Percentiles rank a stretch among this genome's conserved stretches.
These are phyloP conservation scores for Lamproptera curius DNA, from an alignment of 2,888 invertebrate genomes.

Conservation along the genomic window DNA sequence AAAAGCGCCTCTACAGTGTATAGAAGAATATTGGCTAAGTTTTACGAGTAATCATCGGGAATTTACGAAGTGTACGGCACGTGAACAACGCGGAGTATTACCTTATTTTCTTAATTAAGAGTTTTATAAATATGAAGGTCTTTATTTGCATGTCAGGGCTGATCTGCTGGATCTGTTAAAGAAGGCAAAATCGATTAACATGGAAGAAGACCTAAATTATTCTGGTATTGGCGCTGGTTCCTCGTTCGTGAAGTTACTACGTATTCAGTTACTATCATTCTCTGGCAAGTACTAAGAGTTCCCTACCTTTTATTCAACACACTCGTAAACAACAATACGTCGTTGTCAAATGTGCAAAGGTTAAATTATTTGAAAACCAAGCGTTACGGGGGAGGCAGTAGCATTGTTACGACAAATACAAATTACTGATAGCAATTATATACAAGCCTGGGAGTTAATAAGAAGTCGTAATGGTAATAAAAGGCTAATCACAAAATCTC, in stretches of 20 bases:
- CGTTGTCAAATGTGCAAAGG: slow-evolving; percentile 15
- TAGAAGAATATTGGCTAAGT: neutral
- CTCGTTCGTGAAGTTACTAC: slow-evolving; percentile 18
- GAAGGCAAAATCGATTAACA: too few species aligned
- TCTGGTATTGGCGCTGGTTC: too few species aligned
- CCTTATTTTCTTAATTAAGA: neutral
- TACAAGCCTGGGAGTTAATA: slow-evolving; percentile 19
- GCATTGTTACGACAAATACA: slow-evolving; percentile 20
- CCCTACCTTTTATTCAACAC: slow-evolving; percentile 23
- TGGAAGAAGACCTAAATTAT: too few species aligned
- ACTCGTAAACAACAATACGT: slow-evolving; percentile 16
- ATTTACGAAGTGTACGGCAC: neutral
- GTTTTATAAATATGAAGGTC: too few species aligned
- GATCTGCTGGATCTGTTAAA: too few species aligned
- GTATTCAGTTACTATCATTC: slow-evolving; percentile 5
- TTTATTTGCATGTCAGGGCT: too few species aligned
- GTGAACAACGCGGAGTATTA: neutral
- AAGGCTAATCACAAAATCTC: slow-evolving; percentile 6
- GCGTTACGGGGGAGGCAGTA: slow-evolving; percentile 24
- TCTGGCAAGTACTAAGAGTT: slow-evolving; percentile 20
- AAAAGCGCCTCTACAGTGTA: neutral
- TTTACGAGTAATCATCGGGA: neutral
- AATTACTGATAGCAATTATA: slow-evolving; percentile 22
- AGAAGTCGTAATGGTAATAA: slow-evolving; percentile 18
- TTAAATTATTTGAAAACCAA: slow-evolving; percentile 25